These are phyloP conservation scores for Catalaphyllia jardinei DNA, from an alignment of 64 coral and sea anemone genomes.

Conservation along the genomic window DNA sequence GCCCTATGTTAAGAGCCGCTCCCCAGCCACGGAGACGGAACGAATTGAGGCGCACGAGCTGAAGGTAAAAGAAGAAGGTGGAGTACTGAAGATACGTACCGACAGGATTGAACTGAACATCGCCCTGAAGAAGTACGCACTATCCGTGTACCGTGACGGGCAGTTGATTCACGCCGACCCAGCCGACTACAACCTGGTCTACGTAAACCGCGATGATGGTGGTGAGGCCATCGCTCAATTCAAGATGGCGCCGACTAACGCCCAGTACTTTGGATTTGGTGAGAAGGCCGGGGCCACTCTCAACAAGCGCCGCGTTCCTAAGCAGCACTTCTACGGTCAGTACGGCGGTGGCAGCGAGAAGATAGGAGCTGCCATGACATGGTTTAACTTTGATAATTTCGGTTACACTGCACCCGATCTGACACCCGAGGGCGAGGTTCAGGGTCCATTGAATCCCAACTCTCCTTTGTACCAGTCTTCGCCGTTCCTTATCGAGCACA, in stretches of 20 bases:
- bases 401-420: conserved; percentile 80
- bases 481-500: conserved; percentile 83
- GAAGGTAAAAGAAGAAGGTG: conserved; percentile 33
- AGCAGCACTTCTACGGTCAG: conserved; percentile 85
- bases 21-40: conserved; percentile 73
- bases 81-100: conserved; percentile 39
- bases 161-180: conserved; percentile 78
- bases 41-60: conserved; percentile 69
- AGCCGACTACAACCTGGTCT: conserved; percentile 60
- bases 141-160: conserved; percentile 64
- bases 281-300: conserved; percentile 72
- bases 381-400: conserved; percentile 90
- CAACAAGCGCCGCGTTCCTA: conserved; percentile 70
- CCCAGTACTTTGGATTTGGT: conserved; percentile 79
- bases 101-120: conserved; percentile 47
- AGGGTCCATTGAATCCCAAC: conserved; percentile 77
- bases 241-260: conserved; percentile 68
- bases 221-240: conserved; percentile 69
- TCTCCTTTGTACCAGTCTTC: conserved; percentile 81
- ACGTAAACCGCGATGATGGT: conserved; percentile 29
- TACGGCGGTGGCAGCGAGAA: conserved; percentile 62
- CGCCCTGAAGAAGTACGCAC: conserved; percentile 56
- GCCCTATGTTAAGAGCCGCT: conserved; percentile 67
- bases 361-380: conserved; percentile 77
- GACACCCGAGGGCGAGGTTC: conserved; percentile 68